Evolutionary conservation across 1,140 invertebrate species (phyloP).

Genomic region (Pogonomyrmex californicus): DNA sequence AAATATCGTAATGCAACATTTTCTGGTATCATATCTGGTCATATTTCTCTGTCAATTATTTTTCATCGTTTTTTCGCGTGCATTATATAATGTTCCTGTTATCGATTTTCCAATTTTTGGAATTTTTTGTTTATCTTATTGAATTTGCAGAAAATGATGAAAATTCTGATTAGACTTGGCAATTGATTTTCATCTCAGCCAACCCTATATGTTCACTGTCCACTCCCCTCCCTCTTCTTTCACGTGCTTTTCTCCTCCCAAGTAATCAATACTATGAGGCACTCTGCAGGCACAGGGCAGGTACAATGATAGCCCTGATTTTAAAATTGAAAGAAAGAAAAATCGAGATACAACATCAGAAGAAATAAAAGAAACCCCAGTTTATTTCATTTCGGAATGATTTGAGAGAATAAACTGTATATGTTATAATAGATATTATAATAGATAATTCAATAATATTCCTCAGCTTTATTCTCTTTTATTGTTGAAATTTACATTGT

Average conservation of each 20-base stretch:
- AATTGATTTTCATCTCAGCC: slow-evolving; percentile 39
- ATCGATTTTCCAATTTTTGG: not conserved
- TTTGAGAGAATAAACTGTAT: not conserved
- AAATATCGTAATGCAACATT: not conserved
- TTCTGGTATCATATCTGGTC: not conserved
- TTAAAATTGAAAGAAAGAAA: slow-evolving; percentile 26
- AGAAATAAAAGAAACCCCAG: slow-evolving; percentile 12
- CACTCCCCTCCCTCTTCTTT: slow-evolving; percentile 7
- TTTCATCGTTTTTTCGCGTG: not conserved
- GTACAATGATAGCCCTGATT: slow-evolving; percentile 71
- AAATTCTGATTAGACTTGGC: slow-evolving; percentile 33
- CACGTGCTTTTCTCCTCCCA: slow-evolving; percentile 60
- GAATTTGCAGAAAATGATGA: slow-evolving; percentile 39
- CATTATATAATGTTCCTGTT: not conserved
- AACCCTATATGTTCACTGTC: slow-evolving; percentile 66
- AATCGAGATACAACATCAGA: not conserved
- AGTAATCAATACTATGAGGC: slow-evolving; percentile 81
- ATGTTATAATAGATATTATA: too few species aligned
- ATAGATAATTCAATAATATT: not conserved
- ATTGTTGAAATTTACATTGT: not conserved
- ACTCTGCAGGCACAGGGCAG: slow-evolving; percentile 75
- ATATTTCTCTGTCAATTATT: not conserved
- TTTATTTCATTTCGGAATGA: not conserved
- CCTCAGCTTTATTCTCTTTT: not conserved
- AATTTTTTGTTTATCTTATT: not conserved